Percentiles rank a stretch among this genome's conserved stretches.
These are phyloP conservation scores for Cataglyphis altisquamis DNA, from an alignment of 2,888 invertebrate genomes.

Conservation along the genomic window DNA sequence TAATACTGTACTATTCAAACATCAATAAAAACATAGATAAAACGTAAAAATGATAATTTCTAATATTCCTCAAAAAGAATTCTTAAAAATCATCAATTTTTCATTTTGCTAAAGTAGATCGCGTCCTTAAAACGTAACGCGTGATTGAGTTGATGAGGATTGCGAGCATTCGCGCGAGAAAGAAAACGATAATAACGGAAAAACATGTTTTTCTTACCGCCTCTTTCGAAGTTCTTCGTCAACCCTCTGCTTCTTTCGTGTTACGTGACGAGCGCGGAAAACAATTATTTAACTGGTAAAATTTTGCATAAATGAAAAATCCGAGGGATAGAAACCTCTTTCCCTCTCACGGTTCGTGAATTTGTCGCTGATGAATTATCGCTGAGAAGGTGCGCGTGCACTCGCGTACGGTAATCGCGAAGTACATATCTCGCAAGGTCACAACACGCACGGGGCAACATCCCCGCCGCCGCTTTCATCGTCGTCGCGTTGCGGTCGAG, in stretches of 20 bases:
- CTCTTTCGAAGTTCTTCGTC: neutral
- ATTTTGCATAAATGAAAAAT: conserved; percentile 61
- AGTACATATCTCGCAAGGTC: conserved; percentile 61
- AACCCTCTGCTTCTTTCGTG: neutral
- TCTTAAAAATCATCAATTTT: no score
- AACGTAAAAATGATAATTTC: no score
- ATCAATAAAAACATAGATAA: no score
- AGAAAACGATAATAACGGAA: no score
- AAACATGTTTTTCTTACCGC: neutral
- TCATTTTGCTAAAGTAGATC: no score
- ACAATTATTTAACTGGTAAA: neutral
- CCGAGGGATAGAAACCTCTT: neutral
- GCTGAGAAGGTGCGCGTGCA: conserved; percentile 2
- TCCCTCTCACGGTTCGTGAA: neutral
- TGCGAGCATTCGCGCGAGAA: no score
- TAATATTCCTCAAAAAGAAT: no score
- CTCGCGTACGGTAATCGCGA: conserved; percentile 11
- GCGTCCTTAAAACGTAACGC: no score
- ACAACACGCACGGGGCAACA: conserved; percentile 58
- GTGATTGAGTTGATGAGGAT: no score
- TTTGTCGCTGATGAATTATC: conserved; percentile 35
- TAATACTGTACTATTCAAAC: no score
- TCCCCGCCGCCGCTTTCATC: conserved; percentile 12
- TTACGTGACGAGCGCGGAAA: conserved; percentile 39
- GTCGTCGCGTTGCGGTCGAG: neutral